phyloP scores from a whole-genome alignment of 2,797 vertebrate species.

The Salmo trutta region DNA sequence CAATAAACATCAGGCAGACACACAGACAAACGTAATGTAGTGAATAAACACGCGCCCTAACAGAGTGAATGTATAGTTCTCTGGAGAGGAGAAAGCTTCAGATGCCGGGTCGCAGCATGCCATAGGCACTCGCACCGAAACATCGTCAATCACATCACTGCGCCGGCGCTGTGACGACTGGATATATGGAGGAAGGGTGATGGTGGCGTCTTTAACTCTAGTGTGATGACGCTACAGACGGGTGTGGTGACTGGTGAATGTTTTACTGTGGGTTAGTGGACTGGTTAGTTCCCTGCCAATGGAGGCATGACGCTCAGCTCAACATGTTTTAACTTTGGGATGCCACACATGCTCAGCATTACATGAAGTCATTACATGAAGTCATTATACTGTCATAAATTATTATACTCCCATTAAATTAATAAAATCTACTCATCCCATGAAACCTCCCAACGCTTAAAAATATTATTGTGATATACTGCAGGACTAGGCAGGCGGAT shows the following conservation, averaged over 20 bases:
- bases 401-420: not conserved
- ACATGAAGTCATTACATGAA: too few species aligned
- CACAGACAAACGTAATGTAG: constrained; percentile 25
- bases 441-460: not conserved
- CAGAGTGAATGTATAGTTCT: constrained; percentile 48
- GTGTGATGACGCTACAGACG: constrained; percentile 51
- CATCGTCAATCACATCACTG: constrained; percentile 66
- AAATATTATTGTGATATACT: not conserved
- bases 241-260: constrained; percentile 50
- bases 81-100: constrained; percentile 42
- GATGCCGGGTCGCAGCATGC: constrained; percentile 55
- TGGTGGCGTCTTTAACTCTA: constrained; percentile 52
- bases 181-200: constrained; percentile 56
- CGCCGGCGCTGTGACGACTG: constrained; percentile 58
- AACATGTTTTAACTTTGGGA: constrained; percentile 21
- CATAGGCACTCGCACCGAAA: constrained; percentile 44
- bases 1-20: constrained; percentile 26
- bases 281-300: constrained; percentile 60
- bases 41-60: constrained; percentile 28
- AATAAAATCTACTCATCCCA: not conserved
- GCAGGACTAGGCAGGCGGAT: not conserved
- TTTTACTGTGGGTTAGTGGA: constrained; percentile 50
- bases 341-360: not conserved
- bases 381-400: not conserved
- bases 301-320: constrained; percentile 54